Evolutionary conservation across 2,888 invertebrate genomes (phyloP), one percentile per base, ranked within the genome.

Genomic region (Microplitis deprimator): DNA sequence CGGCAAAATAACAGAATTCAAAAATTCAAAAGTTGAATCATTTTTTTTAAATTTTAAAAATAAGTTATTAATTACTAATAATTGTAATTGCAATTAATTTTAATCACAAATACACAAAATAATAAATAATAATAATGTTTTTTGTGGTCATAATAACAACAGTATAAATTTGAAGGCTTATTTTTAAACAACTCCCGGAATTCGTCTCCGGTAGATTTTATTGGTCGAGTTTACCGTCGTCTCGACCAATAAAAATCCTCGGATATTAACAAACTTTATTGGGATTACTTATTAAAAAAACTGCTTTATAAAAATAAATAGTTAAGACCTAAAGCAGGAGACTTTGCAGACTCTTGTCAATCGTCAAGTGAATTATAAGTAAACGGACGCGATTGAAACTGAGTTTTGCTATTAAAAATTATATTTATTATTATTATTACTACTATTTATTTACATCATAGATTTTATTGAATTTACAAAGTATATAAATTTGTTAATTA

Each of bases 281-380:
- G 29, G 29, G 4, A 29, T 29, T 29, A 29, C 29, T 29, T 50
- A 50, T 50, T 50, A 13, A 50, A 50, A 50, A 41, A 41, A 50
- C 13, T 13, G 50, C 5, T 50, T 20, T 59, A 38, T 59, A 59
- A 59, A 70, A 70, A 70, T 70, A 41, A 20, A 67, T 38, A 67
- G 10, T 50, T 50, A 13, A 50, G 50, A 50, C 50, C 13, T 29
- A 29, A 29, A 50, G 50, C 50, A 7, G 29, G 10, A 65, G 38
- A 38, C 17, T 29, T 13, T 29, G 29, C 50, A 70, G 50, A 13
- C 50, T 50, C 70, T 70, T 60, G 70, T 70, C 70, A 70, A 70
- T 70, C 59, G 70, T 70, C 59, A 17, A 70, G 60, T 68, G 50
- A 50, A 50, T 50, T 50, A 13, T 50, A 8, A 50, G 50, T 8